Evolutionary conservation across 2,888 invertebrate genomes (phyloP).

Genomic region (Trachelus stipa): DNA sequence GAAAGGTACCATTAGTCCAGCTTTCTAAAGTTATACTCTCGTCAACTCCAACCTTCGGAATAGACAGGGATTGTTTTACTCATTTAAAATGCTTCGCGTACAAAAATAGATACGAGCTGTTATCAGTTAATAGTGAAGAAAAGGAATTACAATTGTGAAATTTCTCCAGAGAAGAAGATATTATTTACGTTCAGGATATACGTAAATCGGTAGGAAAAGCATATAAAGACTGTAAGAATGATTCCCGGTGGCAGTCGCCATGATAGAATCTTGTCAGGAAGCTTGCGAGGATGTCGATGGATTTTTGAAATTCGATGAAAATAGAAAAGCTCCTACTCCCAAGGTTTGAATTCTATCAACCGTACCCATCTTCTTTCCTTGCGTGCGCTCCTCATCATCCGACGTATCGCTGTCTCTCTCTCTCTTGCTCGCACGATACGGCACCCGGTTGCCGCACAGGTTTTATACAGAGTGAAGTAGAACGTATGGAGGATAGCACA

Average conservation of each 20-base stretch:
- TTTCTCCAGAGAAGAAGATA: not conserved
- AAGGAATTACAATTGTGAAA: not conserved
- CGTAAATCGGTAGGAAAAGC: not conserved
- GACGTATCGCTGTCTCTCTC: not conserved
- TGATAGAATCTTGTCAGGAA: not conserved
- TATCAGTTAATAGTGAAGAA: not conserved
- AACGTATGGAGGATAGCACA: not conserved
- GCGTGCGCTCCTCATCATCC: not conserved
- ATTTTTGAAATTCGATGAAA: not conserved
- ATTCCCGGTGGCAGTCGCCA: not conserved
- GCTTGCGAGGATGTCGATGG: not conserved
- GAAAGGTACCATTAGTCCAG: constrained; percentile 35
- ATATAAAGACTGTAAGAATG: not conserved
- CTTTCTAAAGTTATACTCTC: constrained; percentile 33
- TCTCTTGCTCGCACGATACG: not conserved
- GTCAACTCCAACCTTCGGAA: not conserved
- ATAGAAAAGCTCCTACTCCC: not conserved
- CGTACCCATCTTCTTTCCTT: not conserved
- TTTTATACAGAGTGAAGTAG: not conserved
- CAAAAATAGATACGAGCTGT: not conserved
- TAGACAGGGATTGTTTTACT: not conserved
- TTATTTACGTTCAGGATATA: not conserved
- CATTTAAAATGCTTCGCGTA: not conserved
- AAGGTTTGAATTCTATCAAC: not conserved
- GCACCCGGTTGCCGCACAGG: not conserved